Conservation (phyloP, 2,113 vertebrate species). For the Otis tarda region DNA sequence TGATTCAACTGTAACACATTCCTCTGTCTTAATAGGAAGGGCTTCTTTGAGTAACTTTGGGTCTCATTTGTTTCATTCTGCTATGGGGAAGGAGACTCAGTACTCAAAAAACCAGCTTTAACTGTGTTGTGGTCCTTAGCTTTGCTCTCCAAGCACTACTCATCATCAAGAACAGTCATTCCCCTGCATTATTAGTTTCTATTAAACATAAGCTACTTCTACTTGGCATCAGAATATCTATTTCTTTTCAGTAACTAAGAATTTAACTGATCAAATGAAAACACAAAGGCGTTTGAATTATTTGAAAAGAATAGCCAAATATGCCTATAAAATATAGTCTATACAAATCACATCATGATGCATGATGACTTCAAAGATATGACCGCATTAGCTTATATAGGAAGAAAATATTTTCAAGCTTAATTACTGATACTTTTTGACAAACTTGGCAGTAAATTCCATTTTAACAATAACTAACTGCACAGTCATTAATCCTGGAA, state of each 20-base stretch:
- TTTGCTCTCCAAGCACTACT: neutral
- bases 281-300: neutral
- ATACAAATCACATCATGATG: neutral
- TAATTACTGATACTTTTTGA: slow-evolving; percentile 44
- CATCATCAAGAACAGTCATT: neutral
- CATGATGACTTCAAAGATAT: neutral
- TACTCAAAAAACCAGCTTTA: neutral
- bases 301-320: neutral
- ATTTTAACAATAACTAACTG: slow-evolving; percentile 56
- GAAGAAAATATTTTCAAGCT: slow-evolving; percentile 44
- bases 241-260: slow-evolving; percentile 1
- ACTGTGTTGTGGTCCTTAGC: neutral
- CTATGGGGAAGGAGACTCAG: neutral
- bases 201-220: neutral
- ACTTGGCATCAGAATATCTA: neutral
- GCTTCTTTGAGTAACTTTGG: neutral
- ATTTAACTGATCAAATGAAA: slow-evolving; percentile 31
- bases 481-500: slow-evolving; percentile 54
- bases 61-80: neutral
- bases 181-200: neutral
- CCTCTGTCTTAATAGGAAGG: neutral
- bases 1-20: neutral
- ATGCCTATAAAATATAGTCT: neutral
- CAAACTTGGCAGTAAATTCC: slow-evolving; percentile 35
- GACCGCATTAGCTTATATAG: neutral